Percentiles rank a stretch among this genome's conserved stretches.
Conservation (phyloP, 2,113 vertebrate species). For the Alouatta palliata region DNA sequence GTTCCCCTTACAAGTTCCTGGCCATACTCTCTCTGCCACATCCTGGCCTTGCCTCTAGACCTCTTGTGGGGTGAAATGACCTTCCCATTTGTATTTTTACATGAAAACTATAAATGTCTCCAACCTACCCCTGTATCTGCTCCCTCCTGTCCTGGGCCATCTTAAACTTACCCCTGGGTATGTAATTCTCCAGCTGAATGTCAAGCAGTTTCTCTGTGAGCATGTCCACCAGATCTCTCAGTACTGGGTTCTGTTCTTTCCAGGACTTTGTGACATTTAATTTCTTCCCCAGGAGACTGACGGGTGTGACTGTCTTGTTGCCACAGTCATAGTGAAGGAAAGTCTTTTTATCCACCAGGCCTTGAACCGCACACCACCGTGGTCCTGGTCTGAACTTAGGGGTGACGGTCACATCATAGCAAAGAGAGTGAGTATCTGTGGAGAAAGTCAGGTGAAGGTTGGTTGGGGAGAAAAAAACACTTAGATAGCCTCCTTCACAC, state of each 20-base stretch:
- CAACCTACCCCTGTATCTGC: neutral
- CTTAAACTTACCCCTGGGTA: neutral
- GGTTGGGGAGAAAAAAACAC: accelerated
- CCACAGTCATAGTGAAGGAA: neutral
- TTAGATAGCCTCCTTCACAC: accelerated
- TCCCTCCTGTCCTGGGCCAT: neutral
- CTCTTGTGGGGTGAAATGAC: accelerated
- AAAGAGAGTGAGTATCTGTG: neutral
- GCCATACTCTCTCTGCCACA: accelerated
- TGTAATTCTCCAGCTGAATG: accelerated
- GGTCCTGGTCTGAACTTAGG: no score
- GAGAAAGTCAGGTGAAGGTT: neutral
- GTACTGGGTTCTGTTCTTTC: neutral
- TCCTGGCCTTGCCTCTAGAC: neutral
- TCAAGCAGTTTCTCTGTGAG: neutral
- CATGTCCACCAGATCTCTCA: neutral
- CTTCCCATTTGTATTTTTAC: neutral
- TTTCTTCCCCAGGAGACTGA: neutral
- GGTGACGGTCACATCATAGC: neutral
- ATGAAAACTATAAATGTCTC: neutral
- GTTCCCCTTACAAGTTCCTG: accelerated
- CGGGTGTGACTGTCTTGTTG: accelerated
- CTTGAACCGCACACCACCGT: neutral
- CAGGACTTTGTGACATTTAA: accelerated
- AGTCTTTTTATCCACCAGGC: neutral